phyloP scores from a whole-genome alignment of 2,888 invertebrate species.

The Pandemis corylana region DNA sequence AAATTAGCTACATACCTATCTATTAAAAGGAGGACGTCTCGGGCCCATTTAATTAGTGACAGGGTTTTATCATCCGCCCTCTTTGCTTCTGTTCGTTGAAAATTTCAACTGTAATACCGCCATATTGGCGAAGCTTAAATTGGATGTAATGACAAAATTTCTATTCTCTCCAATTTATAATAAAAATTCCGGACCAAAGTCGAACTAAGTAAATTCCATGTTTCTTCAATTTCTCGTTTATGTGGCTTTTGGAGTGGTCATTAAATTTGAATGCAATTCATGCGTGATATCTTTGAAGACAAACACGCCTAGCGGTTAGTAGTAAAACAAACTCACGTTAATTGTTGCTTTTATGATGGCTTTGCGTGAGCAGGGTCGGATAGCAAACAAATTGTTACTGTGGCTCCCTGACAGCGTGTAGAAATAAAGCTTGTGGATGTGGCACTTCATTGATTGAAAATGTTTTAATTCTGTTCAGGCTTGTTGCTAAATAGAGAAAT shows the following conservation, averaged over 20 bases:
- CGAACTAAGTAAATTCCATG: slow-evolving; percentile 31
- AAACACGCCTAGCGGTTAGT: slow-evolving; percentile 66
- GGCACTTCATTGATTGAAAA: slow-evolving; percentile 26
- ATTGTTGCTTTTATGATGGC: slow-evolving; percentile 78
- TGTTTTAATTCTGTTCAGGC: not conserved
- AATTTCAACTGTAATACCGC: slow-evolving; percentile 73
- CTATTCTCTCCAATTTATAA: slow-evolving; percentile 44
- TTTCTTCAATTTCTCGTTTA: slow-evolving; percentile 21
- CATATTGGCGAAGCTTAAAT: slow-evolving; percentile 77
- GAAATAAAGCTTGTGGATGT: slow-evolving; percentile 43
- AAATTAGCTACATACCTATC: slow-evolving; percentile 83
- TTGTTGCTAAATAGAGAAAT: not conserved
- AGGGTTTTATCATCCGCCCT: slow-evolving; percentile 79
- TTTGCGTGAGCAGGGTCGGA: slow-evolving; percentile 76
- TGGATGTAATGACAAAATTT: slow-evolving; percentile 62
- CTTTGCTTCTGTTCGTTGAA: slow-evolving; percentile 72
- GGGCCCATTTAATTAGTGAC: slow-evolving; percentile 82
- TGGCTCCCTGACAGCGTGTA: slow-evolving; percentile 49
- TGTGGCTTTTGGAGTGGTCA: slow-evolving; percentile 13
- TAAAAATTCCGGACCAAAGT: slow-evolving; percentile 12
- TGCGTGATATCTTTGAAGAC: slow-evolving; percentile 65
- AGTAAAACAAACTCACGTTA: slow-evolving; percentile 77
- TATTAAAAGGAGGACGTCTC: slow-evolving; percentile 79
- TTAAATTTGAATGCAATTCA: slow-evolving; percentile 18
- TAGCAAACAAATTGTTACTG: slow-evolving; percentile 71